Evolutionary conservation across 1,140 invertebrate species (phyloP), one percentile per base, ranked within the genome.

Genomic region (Anadara kagoshimensis): DNA sequence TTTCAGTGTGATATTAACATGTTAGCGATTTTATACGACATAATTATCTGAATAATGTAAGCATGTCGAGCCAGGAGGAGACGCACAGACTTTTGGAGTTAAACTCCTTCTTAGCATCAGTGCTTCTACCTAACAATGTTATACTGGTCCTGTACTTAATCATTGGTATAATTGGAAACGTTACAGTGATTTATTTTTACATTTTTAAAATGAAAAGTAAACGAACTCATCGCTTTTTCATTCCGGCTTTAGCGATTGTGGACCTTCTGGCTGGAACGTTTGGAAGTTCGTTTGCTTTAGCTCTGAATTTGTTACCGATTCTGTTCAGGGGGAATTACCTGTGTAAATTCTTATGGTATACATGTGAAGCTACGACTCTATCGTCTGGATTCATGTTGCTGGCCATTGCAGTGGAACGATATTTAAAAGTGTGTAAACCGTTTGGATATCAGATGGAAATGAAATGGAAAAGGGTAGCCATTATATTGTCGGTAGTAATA

Each of bases 311-410:
- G 49, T 63, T 69, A 20, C 73, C 68, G 26, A 44, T 62, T 2
- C 59, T 61, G 47, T 75, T 69, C n/a, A 56, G 45, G 54, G 67
- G 65, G 0, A 62, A 69, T 22, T 47, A 49, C 5, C 41, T 75
- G 5, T 75, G 73, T 24, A 75, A 75, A 59, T 29, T 54, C 0
- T 58, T 75, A 62, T 75, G 73, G 73, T 69, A 65, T 62, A 47
- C 68, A 8, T 53, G 49, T n/a, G 54, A 62, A 1, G 56, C 54
- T 10, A 75, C 73, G 20, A 66, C 73, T 16, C 66, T 75, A 14
- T 51, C 61, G 7, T 75, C 73, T 43, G 57, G 64, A 22, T 70
- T 75, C 16, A 36, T 67, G 8, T 43, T 75, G n/a, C 54, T 75
- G 2, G 61, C 64, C 24, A 75, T 75, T n/a, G 57, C 67, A 7